These are phyloP conservation scores for Trissonchulus latispiculum DNA, from an alignment of 2,888 invertebrate species.

Conservation along the genomic window DNA sequence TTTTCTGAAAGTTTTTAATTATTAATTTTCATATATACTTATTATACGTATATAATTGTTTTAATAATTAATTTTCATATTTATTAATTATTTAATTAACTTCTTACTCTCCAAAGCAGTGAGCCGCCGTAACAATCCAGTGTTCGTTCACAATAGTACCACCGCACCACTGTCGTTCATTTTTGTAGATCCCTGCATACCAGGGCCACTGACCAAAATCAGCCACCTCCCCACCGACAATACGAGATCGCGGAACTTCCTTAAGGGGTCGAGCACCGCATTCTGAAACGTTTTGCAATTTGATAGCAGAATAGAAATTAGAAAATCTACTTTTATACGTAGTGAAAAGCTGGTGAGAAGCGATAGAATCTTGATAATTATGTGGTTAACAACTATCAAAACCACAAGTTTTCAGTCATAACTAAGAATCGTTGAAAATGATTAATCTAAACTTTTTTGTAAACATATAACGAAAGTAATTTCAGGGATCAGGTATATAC, in stretches of 20 bases:
- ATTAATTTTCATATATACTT: too few species aligned
- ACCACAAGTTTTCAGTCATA: neutral
- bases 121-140: constrained; percentile 21
- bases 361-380: neutral
- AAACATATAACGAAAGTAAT: too few species aligned
- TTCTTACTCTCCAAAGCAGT: constrained; percentile 20
- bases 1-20: too few species aligned
- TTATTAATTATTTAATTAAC: too few species aligned
- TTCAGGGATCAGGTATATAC: too few species aligned
- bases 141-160: constrained; percentile 15
- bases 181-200: constrained; percentile 19
- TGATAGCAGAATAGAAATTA: neutral
- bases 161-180: constrained; percentile 19
- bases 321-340: neutral
- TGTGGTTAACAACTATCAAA: neutral
- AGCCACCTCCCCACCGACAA: constrained; percentile 15
- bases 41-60: too few species aligned
- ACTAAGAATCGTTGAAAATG: neutral
- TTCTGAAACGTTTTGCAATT: constrained; percentile 1
- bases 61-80: too few species aligned
- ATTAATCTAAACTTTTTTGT: neutral
- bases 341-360: neutral
- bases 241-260: neutral
- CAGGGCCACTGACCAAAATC: constrained; percentile 18
- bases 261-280: constrained; percentile 18